Conservation (phyloP, 2,797 vertebrate species). For the Taeniopygia guttata region DNA sequence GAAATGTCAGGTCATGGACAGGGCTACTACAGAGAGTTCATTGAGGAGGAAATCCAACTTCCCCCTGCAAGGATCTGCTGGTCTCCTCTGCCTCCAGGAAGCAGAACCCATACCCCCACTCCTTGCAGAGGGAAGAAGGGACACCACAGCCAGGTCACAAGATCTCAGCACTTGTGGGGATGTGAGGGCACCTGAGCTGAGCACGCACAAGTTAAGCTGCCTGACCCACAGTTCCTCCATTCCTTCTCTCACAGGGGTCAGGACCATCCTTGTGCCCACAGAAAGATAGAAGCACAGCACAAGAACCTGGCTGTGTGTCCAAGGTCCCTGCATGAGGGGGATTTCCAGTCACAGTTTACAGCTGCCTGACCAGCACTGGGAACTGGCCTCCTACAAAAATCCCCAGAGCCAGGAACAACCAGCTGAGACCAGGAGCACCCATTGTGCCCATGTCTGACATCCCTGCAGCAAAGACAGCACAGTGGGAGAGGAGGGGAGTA, state of each 20-base stretch:
- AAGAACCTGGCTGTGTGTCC: rapidly evolving
- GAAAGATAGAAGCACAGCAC: not conserved
- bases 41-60: not conserved
- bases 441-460: not conserved
- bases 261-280: not conserved
- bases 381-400: not conserved
- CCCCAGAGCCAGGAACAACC: not conserved
- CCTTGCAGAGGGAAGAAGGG: not conserved
- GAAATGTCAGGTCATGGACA: not conserved
- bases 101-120: not conserved
- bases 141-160: not conserved
- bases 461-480: not conserved
- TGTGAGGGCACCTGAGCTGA: not conserved
- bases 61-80: not conserved
- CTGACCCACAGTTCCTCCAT: not conserved
- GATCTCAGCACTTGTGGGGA: not conserved
- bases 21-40: not conserved
- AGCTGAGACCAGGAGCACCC: not conserved
- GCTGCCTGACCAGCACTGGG: not conserved
- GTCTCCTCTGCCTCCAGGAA: not conserved
- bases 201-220: not conserved
- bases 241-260: not conserved
- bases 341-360: not conserved
- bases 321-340: not conserved
- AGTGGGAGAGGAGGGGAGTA: conserved; percentile 38